Evolutionary conservation across 2,797 vertebrate genomes (phyloP), one percentile per base, ranked within the genome.

Genomic region (Thaleichthys pacificus): DNA sequence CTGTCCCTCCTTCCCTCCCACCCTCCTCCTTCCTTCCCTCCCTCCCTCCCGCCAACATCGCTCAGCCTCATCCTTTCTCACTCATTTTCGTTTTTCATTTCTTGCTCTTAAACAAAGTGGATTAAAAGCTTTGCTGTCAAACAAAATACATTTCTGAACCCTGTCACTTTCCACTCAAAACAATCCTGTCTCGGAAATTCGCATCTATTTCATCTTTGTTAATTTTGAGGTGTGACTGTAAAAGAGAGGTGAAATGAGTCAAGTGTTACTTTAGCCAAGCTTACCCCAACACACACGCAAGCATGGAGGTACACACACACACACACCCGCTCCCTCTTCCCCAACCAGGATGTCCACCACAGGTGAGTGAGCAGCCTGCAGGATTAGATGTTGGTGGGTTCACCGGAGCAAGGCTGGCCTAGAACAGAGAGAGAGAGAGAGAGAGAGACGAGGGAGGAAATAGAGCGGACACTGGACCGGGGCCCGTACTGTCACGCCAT

Each of bases 401-500:
- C 82, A 83, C 82, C 77, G 68, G 69, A 77, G 77, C 75, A 73
- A 74, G 8, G 51, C 51, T 54, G 51, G 74, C 79, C 72, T 71
- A 78, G 77, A 81, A 57, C 8, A 3, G 19, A 61, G n/a, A 71
- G 66, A 61, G 14, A 49, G 65, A 71, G 61, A 67, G 62, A 61
- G 63, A 51, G 61, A 68, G 69, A 68, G 75, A 79, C 91, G 90
- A 38, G 6, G 9, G 74, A 61, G 72, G 77, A 84, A 85, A 78
- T 94, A 91, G 92, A 94, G 93, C 86, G 89, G 91, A 95, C 91
- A 92, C 91, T 92, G 89, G 84, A 83, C 89, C 91, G 88, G 93
- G 92, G 89, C 80, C 80, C 77, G 76, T 75, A 89, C 95, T 93
- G 93, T 96, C 95, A 96, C 94, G 93, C 93, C 91, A 93, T 96